These are phyloP conservation scores for Vanessa tameamea DNA, from an alignment of 1,140 invertebrate species.

Conservation along the genomic window DNA sequence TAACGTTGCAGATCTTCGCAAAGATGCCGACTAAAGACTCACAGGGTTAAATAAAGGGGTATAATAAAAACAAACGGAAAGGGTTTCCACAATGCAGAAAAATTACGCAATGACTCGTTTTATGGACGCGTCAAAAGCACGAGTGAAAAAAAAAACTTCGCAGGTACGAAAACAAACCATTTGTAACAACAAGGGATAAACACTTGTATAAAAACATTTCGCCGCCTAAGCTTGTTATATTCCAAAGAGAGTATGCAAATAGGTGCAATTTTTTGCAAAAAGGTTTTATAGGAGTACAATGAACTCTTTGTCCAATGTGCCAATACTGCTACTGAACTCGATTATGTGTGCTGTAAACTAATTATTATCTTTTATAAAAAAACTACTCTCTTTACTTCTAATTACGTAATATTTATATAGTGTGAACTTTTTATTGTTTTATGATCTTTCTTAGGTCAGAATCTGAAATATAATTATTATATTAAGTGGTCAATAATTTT, in stretches of 20 bases:
- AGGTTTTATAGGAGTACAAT: constrained; percentile 52
- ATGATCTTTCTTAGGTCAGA: too few species aligned
- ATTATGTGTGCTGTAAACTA: constrained; percentile 57
- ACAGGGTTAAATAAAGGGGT: constrained; percentile 58
- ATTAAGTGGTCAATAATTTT: too few species aligned
- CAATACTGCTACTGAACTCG: constrained; percentile 55
- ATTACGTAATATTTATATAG: not conserved
- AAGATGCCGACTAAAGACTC: constrained; percentile 62
- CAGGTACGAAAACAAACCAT: constrained; percentile 67
- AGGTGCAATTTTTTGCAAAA: constrained; percentile 60
- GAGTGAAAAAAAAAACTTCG: constrained; percentile 57
- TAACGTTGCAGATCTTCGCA: constrained; percentile 72
- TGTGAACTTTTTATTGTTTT: too few species aligned
- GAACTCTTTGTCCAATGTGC: constrained; percentile 43
- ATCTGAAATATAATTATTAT: too few species aligned
- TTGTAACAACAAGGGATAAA: constrained; percentile 40
- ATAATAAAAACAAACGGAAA: constrained; percentile 76
- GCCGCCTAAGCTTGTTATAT: constrained; percentile 45
- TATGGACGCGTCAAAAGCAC: constrained; percentile 55
- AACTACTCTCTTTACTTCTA: not conserved
- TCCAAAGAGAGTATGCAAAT: constrained; percentile 68
- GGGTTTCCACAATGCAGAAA: constrained; percentile 77
- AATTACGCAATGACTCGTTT: constrained; percentile 74
- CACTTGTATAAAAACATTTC: constrained; percentile 52
- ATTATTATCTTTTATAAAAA: constrained; percentile 4